Conservation (phyloP, 1,140 invertebrate species). For the Hydropsyche tenuis region DNA sequence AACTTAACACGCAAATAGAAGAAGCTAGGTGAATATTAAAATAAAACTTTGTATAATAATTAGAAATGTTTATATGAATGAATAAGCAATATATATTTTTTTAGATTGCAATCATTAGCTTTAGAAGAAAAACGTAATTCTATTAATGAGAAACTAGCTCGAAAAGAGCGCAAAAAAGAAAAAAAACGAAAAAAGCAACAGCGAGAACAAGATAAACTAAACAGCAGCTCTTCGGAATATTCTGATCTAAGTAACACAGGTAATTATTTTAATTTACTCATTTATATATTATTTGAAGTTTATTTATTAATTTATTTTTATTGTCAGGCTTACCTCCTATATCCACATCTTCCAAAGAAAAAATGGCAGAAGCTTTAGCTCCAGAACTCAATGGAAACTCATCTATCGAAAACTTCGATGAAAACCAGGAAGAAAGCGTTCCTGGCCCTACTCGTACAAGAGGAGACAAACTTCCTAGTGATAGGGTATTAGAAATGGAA, state of each 20-base stretch:
- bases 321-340: constrained; percentile 36
- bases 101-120: constrained; percentile 64
- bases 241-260: constrained; percentile 50
- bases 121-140: constrained; percentile 73
- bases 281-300: constrained; percentile 36
- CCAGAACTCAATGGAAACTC: constrained; percentile 48
- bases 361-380: constrained; percentile 47
- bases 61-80: not conserved
- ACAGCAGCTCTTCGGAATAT: constrained; percentile 46
- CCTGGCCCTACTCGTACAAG: constrained; percentile 54
- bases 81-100: constrained; percentile 16
- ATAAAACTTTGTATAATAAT: not conserved
- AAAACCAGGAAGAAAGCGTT: constrained; percentile 48
- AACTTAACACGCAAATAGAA: constrained; percentile 75
- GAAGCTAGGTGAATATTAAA: constrained; percentile 69
- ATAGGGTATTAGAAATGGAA: constrained; percentile 67
- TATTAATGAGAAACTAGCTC: constrained; percentile 75
- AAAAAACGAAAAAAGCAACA: constrained; percentile 73
- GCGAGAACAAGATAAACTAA: constrained; percentile 52
- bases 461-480: constrained; percentile 54
- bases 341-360: constrained; percentile 32
- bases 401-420: constrained; percentile 53
- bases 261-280: constrained; percentile 20
- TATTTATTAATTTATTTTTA: constrained; percentile 1
- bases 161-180: constrained; percentile 74